A percentile compares a stretch with the other conserved stretches of the same genome.
Evolutionary conservation across 2,797 vertebrate species (phyloP).

Genomic region (Sebastes baramenuke): DNA sequence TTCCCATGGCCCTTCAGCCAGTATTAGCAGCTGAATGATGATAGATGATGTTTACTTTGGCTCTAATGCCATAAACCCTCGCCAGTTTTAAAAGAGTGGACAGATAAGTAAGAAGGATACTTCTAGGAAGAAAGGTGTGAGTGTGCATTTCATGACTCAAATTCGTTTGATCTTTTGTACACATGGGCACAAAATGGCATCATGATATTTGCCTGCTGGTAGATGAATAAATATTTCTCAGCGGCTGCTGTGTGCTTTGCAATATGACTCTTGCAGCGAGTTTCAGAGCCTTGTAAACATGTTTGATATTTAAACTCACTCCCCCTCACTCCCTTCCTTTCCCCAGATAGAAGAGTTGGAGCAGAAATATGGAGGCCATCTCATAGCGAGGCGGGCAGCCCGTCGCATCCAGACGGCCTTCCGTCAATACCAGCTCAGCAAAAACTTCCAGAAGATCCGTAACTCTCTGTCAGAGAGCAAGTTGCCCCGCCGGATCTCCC

Average conservation of each 20-base stretch:
- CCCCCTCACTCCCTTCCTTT: conserved; percentile 10
- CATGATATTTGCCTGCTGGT: conserved; percentile 42
- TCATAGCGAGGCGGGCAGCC: conserved; percentile 93
- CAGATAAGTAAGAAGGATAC: conserved; percentile 36
- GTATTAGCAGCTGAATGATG: conserved; percentile 58
- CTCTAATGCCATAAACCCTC: conserved; percentile 41
- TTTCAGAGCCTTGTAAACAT: conserved; percentile 44
- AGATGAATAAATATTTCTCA: conserved; percentile 49
- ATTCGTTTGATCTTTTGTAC: conserved; percentile 38
- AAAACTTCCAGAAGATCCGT: conserved; percentile 99
- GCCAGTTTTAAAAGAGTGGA: conserved; percentile 31
- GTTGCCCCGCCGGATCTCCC: conserved; percentile 93
- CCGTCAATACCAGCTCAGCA: conserved; percentile 98
- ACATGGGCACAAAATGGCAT: conserved; percentile 23
- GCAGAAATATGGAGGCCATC: conserved; percentile 96
- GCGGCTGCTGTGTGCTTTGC: conserved; percentile 39
- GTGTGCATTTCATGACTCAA: conserved; percentile 26
- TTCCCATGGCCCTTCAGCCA: conserved; percentile 46
- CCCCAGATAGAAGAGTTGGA: conserved; percentile 97
- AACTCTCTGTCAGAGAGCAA: conserved; percentile 97
- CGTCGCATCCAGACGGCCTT: conserved; percentile 98
- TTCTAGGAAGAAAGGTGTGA: conserved; percentile 24
- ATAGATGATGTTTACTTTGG: conserved; percentile 60
- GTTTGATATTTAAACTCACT: conserved; percentile 46
- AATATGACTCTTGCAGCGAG: conserved; percentile 27